These are phyloP conservation scores for Todiramphus chloris DNA, from an alignment of 2,113 vertebrate species.

Conservation along the genomic window DNA sequence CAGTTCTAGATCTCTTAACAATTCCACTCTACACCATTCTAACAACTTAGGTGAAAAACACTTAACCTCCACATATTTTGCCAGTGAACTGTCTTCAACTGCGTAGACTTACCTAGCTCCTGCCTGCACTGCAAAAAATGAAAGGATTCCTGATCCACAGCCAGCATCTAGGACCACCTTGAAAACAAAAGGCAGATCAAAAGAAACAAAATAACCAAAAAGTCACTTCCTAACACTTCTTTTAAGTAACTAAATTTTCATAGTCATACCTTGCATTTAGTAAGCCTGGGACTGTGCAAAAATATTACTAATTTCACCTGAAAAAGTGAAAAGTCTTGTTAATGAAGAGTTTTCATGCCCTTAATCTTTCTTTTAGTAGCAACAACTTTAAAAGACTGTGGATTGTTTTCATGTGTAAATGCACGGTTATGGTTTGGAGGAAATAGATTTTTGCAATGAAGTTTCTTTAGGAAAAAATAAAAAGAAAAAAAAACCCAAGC, in stretches of 20 bases:
- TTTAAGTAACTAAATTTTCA: background rate
- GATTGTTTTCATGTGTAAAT: background rate
- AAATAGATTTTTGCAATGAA: background rate
- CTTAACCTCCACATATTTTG: constrained; percentile 77
- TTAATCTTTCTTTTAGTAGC: background rate
- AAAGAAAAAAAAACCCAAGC: background rate
- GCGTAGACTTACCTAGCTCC: constrained; percentile 80
- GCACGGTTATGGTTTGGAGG: background rate
- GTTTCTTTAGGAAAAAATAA: background rate
- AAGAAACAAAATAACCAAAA: background rate
- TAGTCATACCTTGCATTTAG: background rate
- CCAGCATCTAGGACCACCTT: constrained; percentile 83
- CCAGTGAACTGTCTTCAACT: constrained; percentile 76
- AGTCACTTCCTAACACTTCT: background rate
- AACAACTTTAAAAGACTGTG: background rate
- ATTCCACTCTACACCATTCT: background rate
- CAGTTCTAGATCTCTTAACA: background rate
- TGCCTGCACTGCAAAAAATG: constrained; percentile 81
- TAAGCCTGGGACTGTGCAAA: background rate
- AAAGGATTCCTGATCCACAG: constrained; percentile 81
- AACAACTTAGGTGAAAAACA: background rate
- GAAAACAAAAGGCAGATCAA: background rate
- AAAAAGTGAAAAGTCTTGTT: background rate
- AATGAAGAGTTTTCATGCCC: background rate
- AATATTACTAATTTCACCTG: background rate